A percentile compares a stretch with the other conserved stretches of the same genome.
phyloP scores from a whole-genome alignment of 2,113 vertebrate species.

The Corythornis vintsioides region DNA sequence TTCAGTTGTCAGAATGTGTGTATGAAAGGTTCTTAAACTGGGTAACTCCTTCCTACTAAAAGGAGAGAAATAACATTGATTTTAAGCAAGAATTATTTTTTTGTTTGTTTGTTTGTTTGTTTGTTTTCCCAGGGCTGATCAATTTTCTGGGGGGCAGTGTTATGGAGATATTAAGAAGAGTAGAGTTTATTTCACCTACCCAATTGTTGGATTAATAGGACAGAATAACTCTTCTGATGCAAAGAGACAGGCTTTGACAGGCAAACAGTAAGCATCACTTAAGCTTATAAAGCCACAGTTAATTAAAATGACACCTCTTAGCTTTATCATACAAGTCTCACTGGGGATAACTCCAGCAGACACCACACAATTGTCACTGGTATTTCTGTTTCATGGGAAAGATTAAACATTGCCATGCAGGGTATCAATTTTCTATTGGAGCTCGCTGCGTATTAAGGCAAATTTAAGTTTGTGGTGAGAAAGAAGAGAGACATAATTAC shows the following conservation, averaged over 20 bases:
- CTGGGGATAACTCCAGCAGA: not conserved
- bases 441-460: not conserved
- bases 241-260: not conserved
- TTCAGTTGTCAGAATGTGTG: not conserved
- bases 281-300: not conserved
- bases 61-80: not conserved
- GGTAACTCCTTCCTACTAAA: not conserved
- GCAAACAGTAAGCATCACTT: not conserved
- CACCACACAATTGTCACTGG: not conserved
- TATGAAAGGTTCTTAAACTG: not conserved
- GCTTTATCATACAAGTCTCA: not conserved
- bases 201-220: not conserved
- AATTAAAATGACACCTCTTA: not conserved
- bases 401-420: not conserved
- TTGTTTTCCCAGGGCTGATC: not conserved
- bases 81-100: not conserved
- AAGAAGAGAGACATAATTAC: not conserved
- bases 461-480: not conserved
- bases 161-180: not conserved
- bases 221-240: not conserved
- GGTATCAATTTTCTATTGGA: not conserved
- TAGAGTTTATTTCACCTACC: not conserved
- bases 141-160: not conserved
- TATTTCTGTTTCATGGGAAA: not conserved
- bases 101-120: not conserved